Base-by-base conservation (phyloP, 2,888 invertebrate species). In the Strigamia crassipes region DNA sequence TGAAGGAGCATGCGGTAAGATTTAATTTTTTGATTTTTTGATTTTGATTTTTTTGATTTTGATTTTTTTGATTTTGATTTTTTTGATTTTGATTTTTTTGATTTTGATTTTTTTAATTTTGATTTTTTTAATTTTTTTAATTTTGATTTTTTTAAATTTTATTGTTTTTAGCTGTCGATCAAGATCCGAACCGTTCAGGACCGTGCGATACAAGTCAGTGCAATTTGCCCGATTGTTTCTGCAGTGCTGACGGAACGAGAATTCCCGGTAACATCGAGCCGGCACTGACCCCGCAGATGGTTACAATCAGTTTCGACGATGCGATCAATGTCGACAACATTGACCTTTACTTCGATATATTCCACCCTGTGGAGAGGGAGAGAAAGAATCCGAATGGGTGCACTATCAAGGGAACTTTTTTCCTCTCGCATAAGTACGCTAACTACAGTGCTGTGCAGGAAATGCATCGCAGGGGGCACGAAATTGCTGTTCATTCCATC, bases 1-100 rank as follows among this genome's bases (percentile, higher is more conserved):
- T 87, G 96, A 96, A 90, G 96, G 96, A 86, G 94, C 96, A 85
- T 96, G 96, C 91, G 93, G 96, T 96, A 91, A 93, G 96, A 94
- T 73, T 15, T 78, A 34, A 34, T 34, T 34, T 34, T 34, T 34
- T 34, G 4, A 79, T 15, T 41, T 79, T 27, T 31, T n/a, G n/a
- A n/a, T n/a, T n/a, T n/a, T n/a, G n/a, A n/a, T n/a, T n/a, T n/a
- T n/a, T n/a, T n/a, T n/a, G n/a, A n/a, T 34, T 34, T 34, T 34
- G 4, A 79, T 15, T 41, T 79, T 27, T 31, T n/a, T n/a, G n/a
- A n/a, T n/a, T n/a, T n/a, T n/a, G n/a, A n/a, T n/a, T n/a, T n/a
- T n/a, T n/a, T n/a, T n/a, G n/a, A n/a, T 34, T 34, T 34, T 34
- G 4, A 79, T 15, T 41, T 79, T 27, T 31, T n/a, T n/a, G n/a